Base-by-base conservation (phyloP, 92 coral and sea anemone genomes). In the Micromussa lordhowensis region DNA sequence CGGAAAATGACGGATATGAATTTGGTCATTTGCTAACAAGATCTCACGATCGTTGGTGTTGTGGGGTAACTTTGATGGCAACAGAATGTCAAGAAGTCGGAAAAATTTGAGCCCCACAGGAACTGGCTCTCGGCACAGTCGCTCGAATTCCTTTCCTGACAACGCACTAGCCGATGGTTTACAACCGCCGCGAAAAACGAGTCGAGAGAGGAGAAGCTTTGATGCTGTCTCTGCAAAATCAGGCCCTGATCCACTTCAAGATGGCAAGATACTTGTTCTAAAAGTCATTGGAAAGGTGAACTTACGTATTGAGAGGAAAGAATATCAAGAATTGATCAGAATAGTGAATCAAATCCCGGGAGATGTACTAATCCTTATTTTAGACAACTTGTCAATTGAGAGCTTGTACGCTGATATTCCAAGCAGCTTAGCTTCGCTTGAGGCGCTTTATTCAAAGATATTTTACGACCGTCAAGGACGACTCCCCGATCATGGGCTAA, bases 241-340 rank as follows among this genome's bases (percentile, higher is more conserved):
- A 1, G 82, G 70, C 26, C 74, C 69, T 28, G 92, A 91, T 24
- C 80, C 92, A 4, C 82, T 91, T 1, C 90, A 93, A 29, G 96
- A 95, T 83, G 98, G 98, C 71, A 86, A 93, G 49, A 55, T 95
- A 26, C 77, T 95, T 59, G 96, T 93, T 57, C 88, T 95, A 29
- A 95, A 95, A 88, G 95, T 95, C 35, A 94, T 95, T 58, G 98
- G 98, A 3, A 95, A 95, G 73, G 90, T 95, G 1, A 95, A 95
- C 83, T 81, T 95, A 22, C 88, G 98, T 29, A 95, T 95, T 69
- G 98, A 95, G 66, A 85, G 98, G 34, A 78, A 92, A 80, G 94
- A 93, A 30, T 95, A 95, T 55, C 96, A 93, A 71, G 98, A 95
- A 61, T 68, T 95, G 36, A 92, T 80, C 54, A 88, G 88, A 85